These are phyloP conservation scores for Drosophila tropicalis DNA, from an alignment of 1,140 invertebrate genomes.

Conservation along the genomic window DNA sequence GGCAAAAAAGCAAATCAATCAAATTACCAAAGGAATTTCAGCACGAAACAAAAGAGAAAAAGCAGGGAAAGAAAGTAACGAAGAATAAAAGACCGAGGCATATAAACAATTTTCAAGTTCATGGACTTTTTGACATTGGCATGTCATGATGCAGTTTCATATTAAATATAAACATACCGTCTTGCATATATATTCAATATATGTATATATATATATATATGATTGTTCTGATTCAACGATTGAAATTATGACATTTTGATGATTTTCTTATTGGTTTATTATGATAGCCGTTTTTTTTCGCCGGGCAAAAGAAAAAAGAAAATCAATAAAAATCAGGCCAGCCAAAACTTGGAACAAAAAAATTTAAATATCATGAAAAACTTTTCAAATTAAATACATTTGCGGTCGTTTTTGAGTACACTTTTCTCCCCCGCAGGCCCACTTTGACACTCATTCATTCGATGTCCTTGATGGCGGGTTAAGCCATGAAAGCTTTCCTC, in stretches of 20 bases:
- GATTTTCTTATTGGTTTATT: slow-evolving; percentile 81
- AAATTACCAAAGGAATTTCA: slow-evolving; percentile 69
- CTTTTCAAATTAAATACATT: slow-evolving; percentile 61
- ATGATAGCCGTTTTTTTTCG: slow-evolving; percentile 38
- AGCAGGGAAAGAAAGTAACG: not conserved
- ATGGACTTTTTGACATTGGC: slow-evolving; percentile 59
- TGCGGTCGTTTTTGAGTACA: slow-evolving; percentile 27
- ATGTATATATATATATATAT: slow-evolving; percentile 17
- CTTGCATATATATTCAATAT: slow-evolving; percentile 8
- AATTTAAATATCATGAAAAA: slow-evolving; percentile 39
- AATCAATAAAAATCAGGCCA: slow-evolving; percentile 16
- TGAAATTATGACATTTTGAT: slow-evolving; percentile 82
- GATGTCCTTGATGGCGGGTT: slow-evolving; percentile 44
- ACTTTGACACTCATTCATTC: slow-evolving; percentile 45
- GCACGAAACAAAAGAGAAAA: slow-evolving; percentile 31
- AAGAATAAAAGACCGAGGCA: slow-evolving; percentile 26
- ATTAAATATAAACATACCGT: slow-evolving; percentile 43
- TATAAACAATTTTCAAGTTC: slow-evolving; percentile 70
- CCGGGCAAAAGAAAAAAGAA: slow-evolving; percentile 32
- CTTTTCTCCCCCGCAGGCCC: slow-evolving; percentile 12
- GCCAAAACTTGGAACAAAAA: slow-evolving; percentile 24
- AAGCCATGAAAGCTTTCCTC: slow-evolving; percentile 48
- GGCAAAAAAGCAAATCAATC: slow-evolving; percentile 69
- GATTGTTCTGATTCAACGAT: slow-evolving; percentile 50
- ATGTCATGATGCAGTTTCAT: slow-evolving; percentile 81